Conservation (phyloP, 2,888 invertebrate species). For the Camponotus fellah region DNA sequence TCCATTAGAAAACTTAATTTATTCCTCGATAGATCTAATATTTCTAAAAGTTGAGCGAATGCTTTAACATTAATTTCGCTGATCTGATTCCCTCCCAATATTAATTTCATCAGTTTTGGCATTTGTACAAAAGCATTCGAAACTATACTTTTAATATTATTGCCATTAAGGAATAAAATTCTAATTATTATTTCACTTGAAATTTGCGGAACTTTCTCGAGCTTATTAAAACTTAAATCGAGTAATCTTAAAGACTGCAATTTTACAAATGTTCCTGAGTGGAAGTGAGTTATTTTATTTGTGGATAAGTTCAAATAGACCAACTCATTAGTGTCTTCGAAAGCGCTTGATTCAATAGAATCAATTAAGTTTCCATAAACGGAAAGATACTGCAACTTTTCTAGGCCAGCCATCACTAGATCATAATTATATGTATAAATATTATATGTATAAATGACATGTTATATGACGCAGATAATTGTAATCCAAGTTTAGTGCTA, state of each 20-base stretch:
- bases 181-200: constrained; percentile 62
- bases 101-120: constrained; percentile 69
- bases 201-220: constrained; percentile 69
- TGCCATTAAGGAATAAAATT: constrained; percentile 74
- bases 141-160: constrained; percentile 70
- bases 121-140: constrained; percentile 68
- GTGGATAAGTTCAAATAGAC: neutral
- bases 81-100: constrained; percentile 75
- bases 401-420: neutral
- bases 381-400: constrained; percentile 2
- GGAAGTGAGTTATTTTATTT: neutral
- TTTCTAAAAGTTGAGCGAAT: constrained; percentile 66
- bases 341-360: neutral
- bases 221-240: constrained; percentile 71
- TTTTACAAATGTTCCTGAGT: constrained; percentile 61
- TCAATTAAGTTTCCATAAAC: neutral
- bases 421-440: too few relatives aligned
- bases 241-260: constrained; percentile 71
- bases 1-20: constrained; percentile 55
- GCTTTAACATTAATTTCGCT: constrained; percentile 64
- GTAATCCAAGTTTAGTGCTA: neutral
- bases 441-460: too few relatives aligned
- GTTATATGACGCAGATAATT: neutral
- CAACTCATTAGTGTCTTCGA: neutral
- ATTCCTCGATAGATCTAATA: constrained; percentile 73